Evolutionary conservation across 2,113 vertebrate genomes (phyloP), one percentile per base, ranked within the genome.

Genomic region (Ariopsis seemanni): DNA sequence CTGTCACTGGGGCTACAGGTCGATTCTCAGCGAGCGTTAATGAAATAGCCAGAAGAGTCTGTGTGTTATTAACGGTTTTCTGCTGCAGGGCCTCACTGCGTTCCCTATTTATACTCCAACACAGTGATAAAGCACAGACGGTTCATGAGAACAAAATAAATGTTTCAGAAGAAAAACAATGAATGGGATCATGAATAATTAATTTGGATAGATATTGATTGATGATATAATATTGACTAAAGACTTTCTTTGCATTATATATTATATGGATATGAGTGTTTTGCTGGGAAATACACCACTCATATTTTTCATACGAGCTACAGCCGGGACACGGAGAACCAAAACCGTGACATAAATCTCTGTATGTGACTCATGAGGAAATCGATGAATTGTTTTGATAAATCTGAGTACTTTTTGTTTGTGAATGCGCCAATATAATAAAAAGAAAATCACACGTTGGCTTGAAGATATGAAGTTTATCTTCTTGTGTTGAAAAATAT

Each of bases 41-140:
- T 84, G 72, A 86, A 86, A 67, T 34, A 75, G 86, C 69, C 79
- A 27, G 25, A 17, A 83, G 67, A 22, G 52, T 34, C 62, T 72
- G 15, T 84, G 86, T 42, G 58, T 65, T 71, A 18, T 42, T 84
- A 84, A 86, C 48, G 57, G 42, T 63, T 27, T 63, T 85, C 74
- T 42, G 79, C 87, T 34, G 74, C 74, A 88, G 80, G 65, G 50
- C 42, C 57, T 79, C 12, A 1, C 53, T 77, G 50, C 52, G 42
- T 48, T 67, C 5, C 62, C 27, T 82, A 27, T 82, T 78, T 77
- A 67, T 52, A 20, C 7, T 80, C 50, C 62, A 80, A 83, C 78
- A 53, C 57, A 53, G 69, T 75, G 89, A 72, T 82, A 67, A 89
- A 78, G 74, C 63, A 25, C 87, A 90, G 74, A 67, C 77, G 81